Conservation (phyloP, 64 coral and sea anemone species). For the Porites australiensis region DNA sequence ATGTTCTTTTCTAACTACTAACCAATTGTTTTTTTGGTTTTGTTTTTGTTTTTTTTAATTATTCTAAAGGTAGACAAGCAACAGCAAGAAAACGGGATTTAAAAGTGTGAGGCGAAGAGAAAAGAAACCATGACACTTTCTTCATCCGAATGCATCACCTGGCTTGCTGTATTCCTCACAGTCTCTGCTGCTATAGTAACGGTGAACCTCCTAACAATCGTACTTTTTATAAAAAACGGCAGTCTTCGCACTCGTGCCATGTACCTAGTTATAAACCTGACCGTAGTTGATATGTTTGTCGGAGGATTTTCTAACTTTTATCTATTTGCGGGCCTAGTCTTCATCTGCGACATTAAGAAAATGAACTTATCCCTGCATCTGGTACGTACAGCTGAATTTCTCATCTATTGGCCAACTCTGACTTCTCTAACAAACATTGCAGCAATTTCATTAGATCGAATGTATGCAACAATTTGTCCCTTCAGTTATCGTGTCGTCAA, state of each 20-base stretch:
- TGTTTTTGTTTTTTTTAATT: no score
- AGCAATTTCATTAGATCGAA: background rate
- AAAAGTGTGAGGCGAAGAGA: no score
- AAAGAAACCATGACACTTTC: background rate
- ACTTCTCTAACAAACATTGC: background rate
- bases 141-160: background rate
- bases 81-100: no score
- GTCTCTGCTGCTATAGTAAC: background rate
- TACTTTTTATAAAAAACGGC: background rate
- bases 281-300: conserved; percentile 6
- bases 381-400: background rate
- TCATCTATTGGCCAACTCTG: background rate
- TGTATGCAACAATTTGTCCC: background rate
- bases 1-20: no score
- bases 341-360: background rate
- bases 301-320: background rate
- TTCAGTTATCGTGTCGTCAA: background rate
- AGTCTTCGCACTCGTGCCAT: background rate
- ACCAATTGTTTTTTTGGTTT: no score
- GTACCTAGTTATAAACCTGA: background rate
- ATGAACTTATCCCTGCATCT: background rate
- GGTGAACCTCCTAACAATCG: background rate
- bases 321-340: background rate
- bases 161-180: background rate
- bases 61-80: no score